These are phyloP conservation scores for Limanda limanda DNA, from an alignment of 2,113 vertebrate species.

Conservation along the genomic window DNA sequence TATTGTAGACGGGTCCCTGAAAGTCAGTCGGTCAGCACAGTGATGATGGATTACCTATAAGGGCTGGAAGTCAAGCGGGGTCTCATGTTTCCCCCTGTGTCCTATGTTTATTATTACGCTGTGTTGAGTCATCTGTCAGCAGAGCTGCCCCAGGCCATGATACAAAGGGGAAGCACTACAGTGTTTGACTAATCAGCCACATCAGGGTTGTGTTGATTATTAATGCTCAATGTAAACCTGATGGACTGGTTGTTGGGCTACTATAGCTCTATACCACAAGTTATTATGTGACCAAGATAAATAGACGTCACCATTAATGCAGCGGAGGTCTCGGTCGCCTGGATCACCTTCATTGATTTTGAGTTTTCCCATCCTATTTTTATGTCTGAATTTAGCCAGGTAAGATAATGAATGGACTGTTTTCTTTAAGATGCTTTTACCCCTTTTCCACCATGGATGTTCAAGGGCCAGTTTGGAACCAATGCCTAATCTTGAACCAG, in stretches of 20 bases:
- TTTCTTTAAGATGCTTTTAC: too few species aligned
- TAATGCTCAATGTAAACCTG: conserved; percentile 6
- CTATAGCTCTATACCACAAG: not conserved
- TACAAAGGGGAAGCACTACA: conserved; percentile 13
- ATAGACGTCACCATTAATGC: not conserved
- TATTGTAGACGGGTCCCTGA: conserved; percentile 43
- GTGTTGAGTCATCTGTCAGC: conserved; percentile 64
- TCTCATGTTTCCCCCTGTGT: conserved; percentile 61
- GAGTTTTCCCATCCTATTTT: not conserved
- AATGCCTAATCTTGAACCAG: too few species aligned
- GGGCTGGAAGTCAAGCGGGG: conserved; percentile 52
- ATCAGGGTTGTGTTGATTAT: conserved; percentile 40
- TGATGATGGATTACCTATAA: conserved; percentile 67
- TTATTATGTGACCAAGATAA: conserved; percentile 1
- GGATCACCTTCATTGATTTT: not conserved
- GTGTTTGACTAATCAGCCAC: conserved; percentile 37
- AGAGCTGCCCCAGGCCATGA: conserved; percentile 23
- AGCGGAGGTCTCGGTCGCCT: not conserved
- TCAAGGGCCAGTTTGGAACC: too few species aligned
- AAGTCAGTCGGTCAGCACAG: conserved; percentile 61
- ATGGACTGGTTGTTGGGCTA: conserved; percentile 8
- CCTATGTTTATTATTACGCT: conserved; percentile 69
- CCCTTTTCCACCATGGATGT: too few species aligned
- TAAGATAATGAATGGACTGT: not conserved
- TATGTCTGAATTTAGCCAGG: not conserved